phyloP scores from a whole-genome alignment of 2,113 vertebrate genomes.

The Ginglymostoma cirratum region DNA sequence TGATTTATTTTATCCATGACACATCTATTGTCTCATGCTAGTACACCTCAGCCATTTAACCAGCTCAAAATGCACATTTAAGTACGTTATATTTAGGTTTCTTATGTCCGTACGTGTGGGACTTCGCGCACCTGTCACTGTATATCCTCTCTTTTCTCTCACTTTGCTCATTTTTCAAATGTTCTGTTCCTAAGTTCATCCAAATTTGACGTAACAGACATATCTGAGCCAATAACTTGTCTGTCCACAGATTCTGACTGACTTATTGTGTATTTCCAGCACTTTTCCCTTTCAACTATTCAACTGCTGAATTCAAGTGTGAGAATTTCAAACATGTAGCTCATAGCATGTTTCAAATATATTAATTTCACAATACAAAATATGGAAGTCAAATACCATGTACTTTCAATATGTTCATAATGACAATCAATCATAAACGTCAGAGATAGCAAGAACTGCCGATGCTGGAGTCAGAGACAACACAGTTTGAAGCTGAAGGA shows the following conservation, averaged over 20 bases:
- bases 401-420: background rate
- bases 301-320: background rate
- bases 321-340: background rate
- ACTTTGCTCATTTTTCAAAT: background rate
- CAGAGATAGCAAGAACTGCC: no score
- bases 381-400: background rate
- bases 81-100: background rate
- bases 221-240: background rate
- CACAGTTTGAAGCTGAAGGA: no score
- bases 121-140: background rate
- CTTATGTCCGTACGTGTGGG: background rate
- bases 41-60: background rate
- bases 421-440: background rate
- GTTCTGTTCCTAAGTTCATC: background rate
- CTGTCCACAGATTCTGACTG: background rate
- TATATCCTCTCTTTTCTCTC: background rate
- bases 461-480: no score
- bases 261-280: background rate
- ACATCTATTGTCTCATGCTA: background rate
- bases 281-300: background rate
- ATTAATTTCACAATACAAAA: background rate
- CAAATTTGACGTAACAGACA: background rate
- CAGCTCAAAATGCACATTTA: background rate
- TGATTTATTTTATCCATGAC: background rate
- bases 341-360: background rate